These are phyloP conservation scores for Arbacia lixula DNA, from an alignment of 53 echinoderm and acorn worm genomes.

Conservation along the genomic window DNA sequence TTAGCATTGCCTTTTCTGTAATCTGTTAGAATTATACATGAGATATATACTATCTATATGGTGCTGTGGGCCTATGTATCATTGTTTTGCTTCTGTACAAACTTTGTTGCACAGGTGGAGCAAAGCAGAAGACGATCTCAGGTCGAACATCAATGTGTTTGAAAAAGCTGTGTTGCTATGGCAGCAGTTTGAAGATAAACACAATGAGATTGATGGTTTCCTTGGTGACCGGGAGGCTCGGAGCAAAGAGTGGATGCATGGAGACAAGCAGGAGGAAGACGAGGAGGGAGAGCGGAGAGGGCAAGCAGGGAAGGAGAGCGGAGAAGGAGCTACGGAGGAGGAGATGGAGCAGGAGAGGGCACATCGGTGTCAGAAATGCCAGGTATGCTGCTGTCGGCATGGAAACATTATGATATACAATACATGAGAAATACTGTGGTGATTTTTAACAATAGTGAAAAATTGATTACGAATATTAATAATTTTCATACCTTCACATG, in stretches of 20 bases:
- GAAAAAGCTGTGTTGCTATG: conserved; percentile 84
- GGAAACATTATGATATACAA: too few species aligned
- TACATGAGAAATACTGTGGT: too few species aligned
- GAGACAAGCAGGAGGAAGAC: conserved; percentile 58
- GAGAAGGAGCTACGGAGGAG: conserved; percentile 22
- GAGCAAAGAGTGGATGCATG: conserved; percentile 69
- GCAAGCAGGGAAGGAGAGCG: conserved; percentile 17
- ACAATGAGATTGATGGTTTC: conserved; percentile 73
- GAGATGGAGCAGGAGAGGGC: conserved; percentile 46
- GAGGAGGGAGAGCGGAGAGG: conserved; percentile 16
- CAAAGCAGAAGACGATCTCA: conserved; percentile 84
- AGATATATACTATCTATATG: too few species aligned
- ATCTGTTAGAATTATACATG: too few species aligned
- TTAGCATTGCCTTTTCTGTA: too few species aligned
- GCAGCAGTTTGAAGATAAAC: conserved; percentile 90
- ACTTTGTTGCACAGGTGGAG: conserved; percentile 86
- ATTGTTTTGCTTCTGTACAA: too few species aligned
- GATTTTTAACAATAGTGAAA: too few species aligned
- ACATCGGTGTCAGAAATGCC: conserved; percentile 15
- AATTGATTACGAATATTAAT: too few species aligned
- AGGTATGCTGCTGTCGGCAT: too few species aligned
- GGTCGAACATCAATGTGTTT: conserved; percentile 81
- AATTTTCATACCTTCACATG: too few species aligned
- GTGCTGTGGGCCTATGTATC: too few species aligned
- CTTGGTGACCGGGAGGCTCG: conserved; percentile 70